Evolutionary conservation across 1,140 invertebrate species (phyloP).

Genomic region (Patella vulgata): DNA sequence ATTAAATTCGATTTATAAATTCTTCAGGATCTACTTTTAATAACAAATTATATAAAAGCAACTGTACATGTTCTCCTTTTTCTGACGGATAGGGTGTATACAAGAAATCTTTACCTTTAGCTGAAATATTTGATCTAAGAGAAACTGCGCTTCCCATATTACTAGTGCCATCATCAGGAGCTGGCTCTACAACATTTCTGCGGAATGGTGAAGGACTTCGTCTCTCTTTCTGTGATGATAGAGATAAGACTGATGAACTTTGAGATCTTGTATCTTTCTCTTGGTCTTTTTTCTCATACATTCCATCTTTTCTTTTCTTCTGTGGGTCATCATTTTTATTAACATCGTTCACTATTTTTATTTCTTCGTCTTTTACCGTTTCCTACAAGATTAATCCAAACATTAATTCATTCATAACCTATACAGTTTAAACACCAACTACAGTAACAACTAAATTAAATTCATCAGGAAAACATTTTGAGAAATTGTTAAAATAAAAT

Average conservation of each 20-base stretch:
- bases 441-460: neutral
- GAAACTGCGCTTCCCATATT: constrained; percentile 14
- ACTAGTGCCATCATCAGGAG: constrained; percentile 2
- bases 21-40: neutral
- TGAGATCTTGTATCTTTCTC: neutral
- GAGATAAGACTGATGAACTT: neutral
- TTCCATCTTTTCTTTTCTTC: constrained; percentile 1
- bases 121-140: constrained; percentile 3
- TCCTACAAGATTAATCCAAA: constrained; percentile 1
- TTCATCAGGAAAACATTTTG: constrained; percentile 2
- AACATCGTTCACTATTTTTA: neutral
- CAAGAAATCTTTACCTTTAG: neutral
- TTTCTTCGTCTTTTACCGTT: neutral
- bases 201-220: constrained; percentile 17
- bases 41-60: neutral
- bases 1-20: neutral
- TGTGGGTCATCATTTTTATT: neutral
- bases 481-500: neutral
- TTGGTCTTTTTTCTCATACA: constrained; percentile 1
- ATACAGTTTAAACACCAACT: neutral
- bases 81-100: neutral
- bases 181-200: constrained; percentile 16
- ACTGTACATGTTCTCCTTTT: neutral
- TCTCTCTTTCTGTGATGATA: neutral
- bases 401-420: neutral